These are phyloP conservation scores for Zaprionus vittiger DNA, from an alignment of 1,140 invertebrate genomes.

Conservation along the genomic window DNA sequence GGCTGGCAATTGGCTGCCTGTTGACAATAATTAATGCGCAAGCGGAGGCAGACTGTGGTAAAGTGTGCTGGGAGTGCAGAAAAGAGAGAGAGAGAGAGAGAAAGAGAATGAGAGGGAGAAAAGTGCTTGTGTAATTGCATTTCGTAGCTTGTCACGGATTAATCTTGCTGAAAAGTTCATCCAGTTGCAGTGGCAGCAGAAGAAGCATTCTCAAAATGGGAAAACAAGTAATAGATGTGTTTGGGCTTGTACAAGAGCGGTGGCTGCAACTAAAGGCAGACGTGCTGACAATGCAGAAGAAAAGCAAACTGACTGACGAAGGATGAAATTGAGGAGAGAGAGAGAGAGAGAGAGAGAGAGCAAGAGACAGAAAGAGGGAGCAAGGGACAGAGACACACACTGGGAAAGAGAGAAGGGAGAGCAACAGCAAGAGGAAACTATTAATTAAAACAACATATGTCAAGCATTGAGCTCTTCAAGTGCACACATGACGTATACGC, in stretches of 20 bases:
- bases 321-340: background rate
- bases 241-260: background rate
- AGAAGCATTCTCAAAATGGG: background rate
- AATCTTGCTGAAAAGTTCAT: background rate
- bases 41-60: constrained; percentile 26
- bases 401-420: background rate
- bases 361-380: background rate
- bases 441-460: constrained; percentile 12
- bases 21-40: constrained; percentile 64
- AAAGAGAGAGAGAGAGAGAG: constrained; percentile 9
- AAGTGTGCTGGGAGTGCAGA: background rate
- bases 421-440: background rate
- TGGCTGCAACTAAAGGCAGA: background rate
- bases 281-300: background rate
- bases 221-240: background rate
- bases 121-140: constrained; percentile 28
- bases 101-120: background rate
- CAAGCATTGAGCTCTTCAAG: constrained; percentile 4
- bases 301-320: background rate
- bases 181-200: background rate
- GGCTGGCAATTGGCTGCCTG: constrained; percentile 21
- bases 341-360: background rate
- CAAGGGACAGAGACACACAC: background rate
- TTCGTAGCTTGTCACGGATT: constrained; percentile 4
- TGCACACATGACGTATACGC: constrained; percentile 6